A percentile compares a stretch with the other conserved stretches of the same genome.
These are phyloP conservation scores for Onthophagus sagittarius DNA, from an alignment of 2,888 invertebrate genomes.

Conservation along the genomic window DNA sequence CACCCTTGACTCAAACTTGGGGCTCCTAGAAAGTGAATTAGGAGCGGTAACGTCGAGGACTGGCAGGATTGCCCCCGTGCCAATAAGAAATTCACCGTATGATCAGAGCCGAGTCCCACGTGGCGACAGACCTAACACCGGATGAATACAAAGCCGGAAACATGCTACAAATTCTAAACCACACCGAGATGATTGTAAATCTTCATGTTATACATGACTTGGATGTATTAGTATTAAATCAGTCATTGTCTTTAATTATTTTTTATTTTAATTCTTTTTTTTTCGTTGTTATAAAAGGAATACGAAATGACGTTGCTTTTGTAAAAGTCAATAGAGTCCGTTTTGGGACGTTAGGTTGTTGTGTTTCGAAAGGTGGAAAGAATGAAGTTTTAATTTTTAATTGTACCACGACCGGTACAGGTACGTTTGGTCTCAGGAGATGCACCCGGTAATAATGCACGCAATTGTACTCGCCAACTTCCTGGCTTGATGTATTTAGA, in stretches of 20 bases:
- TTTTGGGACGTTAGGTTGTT: neutral
- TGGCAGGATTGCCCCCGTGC: slow-evolving; percentile 40
- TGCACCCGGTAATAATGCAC: slow-evolving; percentile 32
- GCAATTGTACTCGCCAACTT: slow-evolving; percentile 26
- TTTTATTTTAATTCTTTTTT: too few species aligned
- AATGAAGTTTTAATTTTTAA: slow-evolving; percentile 43
- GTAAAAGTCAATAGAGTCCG: neutral
- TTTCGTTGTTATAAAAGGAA: neutral
- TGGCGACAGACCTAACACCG: slow-evolving; percentile 29
- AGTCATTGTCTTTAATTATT: too few species aligned
- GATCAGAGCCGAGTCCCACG: slow-evolving; percentile 36
- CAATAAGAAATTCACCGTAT: slow-evolving; percentile 43
- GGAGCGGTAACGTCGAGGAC: slow-evolving; percentile 38
- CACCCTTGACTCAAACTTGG: neutral
- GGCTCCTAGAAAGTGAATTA: slow-evolving; percentile 36
- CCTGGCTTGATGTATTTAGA: slow-evolving; percentile 10
- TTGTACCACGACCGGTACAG: slow-evolving; percentile 30
- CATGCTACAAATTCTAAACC: slow-evolving; percentile 22
- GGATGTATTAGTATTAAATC: neutral
- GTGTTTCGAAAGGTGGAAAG: slow-evolving; percentile 26
- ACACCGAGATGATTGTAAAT: slow-evolving; percentile 32
- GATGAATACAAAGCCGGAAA: slow-evolving; percentile 38
- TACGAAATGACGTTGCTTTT: neutral
- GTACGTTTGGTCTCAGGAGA: slow-evolving; percentile 29
- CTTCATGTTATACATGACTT: neutral